Conservation (phyloP, 1,140 invertebrate genomes). For the Heliothis subflexa region DNA sequence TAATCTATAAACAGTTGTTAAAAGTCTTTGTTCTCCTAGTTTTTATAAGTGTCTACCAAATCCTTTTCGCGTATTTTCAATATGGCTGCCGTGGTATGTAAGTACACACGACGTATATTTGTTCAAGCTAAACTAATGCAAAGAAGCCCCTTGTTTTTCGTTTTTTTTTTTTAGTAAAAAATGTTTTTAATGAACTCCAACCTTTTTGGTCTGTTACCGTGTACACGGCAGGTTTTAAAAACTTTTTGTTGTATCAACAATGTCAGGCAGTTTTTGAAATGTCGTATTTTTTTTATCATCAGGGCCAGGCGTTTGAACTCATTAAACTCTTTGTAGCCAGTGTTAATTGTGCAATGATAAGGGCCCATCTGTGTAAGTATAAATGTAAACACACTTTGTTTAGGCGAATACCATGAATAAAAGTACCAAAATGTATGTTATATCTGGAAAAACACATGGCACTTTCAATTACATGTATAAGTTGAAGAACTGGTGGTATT, state of each 20-base stretch:
- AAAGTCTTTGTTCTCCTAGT: no score
- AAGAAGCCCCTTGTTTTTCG: not conserved
- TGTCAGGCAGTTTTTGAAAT: not conserved
- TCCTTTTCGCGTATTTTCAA: not conserved
- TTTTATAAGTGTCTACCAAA: not conserved
- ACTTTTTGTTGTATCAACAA: slow-evolving; percentile 23
- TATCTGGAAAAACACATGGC: no score
- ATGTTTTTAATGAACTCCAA: not conserved
- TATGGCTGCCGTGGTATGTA: not conserved
- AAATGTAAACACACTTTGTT: not conserved
- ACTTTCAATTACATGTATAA: no score
- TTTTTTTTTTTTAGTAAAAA: not conserved
- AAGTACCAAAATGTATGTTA: no score
- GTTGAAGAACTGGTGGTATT: no score
- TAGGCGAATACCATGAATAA: no score
- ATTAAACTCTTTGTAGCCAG: not conserved
- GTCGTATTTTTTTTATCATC: not conserved
- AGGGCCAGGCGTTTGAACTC: not conserved
- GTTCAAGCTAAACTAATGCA: not conserved
- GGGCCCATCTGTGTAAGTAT: not conserved
- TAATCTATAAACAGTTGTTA: no score
- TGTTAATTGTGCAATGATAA: not conserved
- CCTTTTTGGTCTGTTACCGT: slow-evolving; percentile 8
- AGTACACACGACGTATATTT: not conserved
- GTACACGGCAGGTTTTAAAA: slow-evolving; percentile 18